phyloP scores from a whole-genome alignment of 1,140 invertebrate genomes.

The Bombus soroeensis region DNA sequence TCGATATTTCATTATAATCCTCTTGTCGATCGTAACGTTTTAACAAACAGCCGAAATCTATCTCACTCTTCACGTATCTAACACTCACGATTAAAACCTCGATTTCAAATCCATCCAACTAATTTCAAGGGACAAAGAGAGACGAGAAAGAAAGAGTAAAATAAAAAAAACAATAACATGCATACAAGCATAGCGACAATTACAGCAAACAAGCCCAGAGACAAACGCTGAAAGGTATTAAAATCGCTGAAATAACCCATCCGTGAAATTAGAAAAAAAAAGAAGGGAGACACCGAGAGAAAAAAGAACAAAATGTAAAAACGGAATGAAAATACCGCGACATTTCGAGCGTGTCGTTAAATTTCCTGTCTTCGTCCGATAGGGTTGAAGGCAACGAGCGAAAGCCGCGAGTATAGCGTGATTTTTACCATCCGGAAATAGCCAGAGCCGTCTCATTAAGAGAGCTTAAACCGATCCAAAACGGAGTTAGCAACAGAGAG shows the following conservation, averaged over 20 bases:
- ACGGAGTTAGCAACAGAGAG: not conserved
- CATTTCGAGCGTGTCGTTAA: not conserved
- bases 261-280: not conserved
- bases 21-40: not conserved
- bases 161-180: not conserved
- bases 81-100: not conserved
- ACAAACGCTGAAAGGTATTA: not conserved
- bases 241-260: not conserved
- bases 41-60: not conserved
- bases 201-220: not conserved
- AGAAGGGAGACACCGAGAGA: not conserved
- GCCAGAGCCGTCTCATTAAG: constrained; percentile 1
- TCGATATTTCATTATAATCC: not conserved
- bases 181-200: not conserved
- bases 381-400: not conserved
- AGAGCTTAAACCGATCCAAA: not conserved
- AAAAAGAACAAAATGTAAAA: not conserved
- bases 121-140: not conserved
- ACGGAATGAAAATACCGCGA: not conserved
- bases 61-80: not conserved
- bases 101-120: not conserved
- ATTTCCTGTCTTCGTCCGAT: constrained; percentile 1
- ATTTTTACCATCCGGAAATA: constrained; percentile 15
- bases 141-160: not conserved
- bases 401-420: not conserved